Percentiles rank a stretch among this genome's conserved stretches.
Conservation (phyloP, 2,888 invertebrate genomes). For the Lasius fuliginosus region DNA sequence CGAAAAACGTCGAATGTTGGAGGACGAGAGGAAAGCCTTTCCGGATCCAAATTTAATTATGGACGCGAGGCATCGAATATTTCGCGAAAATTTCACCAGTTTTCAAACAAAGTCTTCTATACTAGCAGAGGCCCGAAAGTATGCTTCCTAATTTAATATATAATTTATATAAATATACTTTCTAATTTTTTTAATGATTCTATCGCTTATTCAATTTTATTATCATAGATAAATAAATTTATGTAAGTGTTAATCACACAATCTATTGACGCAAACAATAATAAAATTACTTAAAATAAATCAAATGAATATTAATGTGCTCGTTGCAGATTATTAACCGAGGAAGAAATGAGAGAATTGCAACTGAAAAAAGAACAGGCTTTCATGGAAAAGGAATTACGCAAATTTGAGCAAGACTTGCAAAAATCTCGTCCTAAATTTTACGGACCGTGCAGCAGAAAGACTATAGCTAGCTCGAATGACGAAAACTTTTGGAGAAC, state of each 20-base stretch:
- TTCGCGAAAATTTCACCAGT: conserved; percentile 66
- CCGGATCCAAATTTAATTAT: conserved; percentile 80
- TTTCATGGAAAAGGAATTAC: conserved; percentile 76
- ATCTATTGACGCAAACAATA: background rate
- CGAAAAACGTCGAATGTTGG: conserved; percentile 72
- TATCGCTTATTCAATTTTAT: background rate
- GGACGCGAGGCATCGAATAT: conserved; percentile 78
- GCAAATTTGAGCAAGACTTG: conserved; percentile 77
- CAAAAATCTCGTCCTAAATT: conserved; percentile 76
- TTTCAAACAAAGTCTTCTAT: conserved; percentile 63
- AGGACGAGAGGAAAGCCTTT: conserved; percentile 63
- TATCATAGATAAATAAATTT: conserved; percentile 25
- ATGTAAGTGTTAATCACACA: background rate
- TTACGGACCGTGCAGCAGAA: conserved; percentile 71
- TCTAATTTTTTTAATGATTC: conserved; percentile 1
- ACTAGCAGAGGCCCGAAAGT: conserved; percentile 74
- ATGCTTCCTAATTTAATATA: conserved; percentile 14
- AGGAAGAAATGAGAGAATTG: conserved; percentile 71
- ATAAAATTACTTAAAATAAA: background rate
- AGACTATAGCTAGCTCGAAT: conserved; percentile 70
- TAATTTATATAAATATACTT: conserved; percentile 20
- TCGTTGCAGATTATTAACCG: conserved; percentile 69
- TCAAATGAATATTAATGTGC: background rate
- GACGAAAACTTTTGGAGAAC: conserved; percentile 78
- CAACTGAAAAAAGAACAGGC: conserved; percentile 76